Base-by-base conservation (phyloP, 2,113 vertebrate species). In the Pan paniscus region DNA sequence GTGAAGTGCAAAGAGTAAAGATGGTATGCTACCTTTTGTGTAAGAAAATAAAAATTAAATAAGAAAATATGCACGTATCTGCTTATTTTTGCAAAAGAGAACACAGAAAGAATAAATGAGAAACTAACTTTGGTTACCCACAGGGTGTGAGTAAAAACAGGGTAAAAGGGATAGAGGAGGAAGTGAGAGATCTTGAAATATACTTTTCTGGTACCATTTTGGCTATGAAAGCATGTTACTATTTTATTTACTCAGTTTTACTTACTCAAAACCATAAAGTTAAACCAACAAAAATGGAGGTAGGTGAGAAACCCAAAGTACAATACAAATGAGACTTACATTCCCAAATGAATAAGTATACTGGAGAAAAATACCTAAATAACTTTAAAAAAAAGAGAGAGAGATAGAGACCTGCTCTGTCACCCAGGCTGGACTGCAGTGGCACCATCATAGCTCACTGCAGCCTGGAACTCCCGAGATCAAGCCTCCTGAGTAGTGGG, bases 71-170 rank as follows among this genome's bases (percentile, higher is more conserved):
- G 20, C 16, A 12, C 25, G 10, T 59, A 20, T 89, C 48, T 86
- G n/a, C 46, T 68, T 75, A 67, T 75, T 81, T 89, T 86, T 57
- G 3, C 38, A 93, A 90, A 90, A 81, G 93, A 1, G 86, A 32
- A 90, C 8, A 84, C 6, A 89, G 30, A 9, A 83, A 68, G 9
- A 38, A 46, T 20, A 81, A 85, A 85, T 8, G 43, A 85, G 46
- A 90, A 79, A 90, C 35, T 90, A 93, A 89, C 38, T 81, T 81
- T 89, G 50, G 25, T 72, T 97, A 73, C 43, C 57, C 35, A 90
- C 13, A 64, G 52, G 11, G 22, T 25, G 6, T 52, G 22, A 2
- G n/a, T 97, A 93, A 73, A 92, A 90, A 59, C 30, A 61, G 32
- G 23, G 4, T 52, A 23, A 79, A 80, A 89, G 32, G 20, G 27